Conservation (phyloP, 2,113 vertebrate genomes). For the Tyto alba region DNA sequence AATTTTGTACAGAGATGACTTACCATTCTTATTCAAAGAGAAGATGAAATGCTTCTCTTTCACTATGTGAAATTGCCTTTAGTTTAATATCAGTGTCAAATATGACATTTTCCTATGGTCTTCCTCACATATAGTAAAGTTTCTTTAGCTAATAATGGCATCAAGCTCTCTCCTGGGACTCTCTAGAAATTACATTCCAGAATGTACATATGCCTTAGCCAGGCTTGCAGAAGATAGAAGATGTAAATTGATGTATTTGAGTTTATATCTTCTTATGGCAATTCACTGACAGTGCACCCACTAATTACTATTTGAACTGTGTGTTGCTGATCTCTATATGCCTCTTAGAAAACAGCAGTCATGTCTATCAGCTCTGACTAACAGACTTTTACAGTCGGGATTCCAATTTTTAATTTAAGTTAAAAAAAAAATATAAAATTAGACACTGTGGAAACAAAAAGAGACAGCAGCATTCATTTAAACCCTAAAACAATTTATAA, state of each 20-base stretch:
- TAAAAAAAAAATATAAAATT: neutral
- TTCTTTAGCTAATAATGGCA: conserved; percentile 29
- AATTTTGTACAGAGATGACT: conserved; percentile 9
- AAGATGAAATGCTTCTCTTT: conserved; percentile 23
- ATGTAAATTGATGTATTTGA: conserved; percentile 61
- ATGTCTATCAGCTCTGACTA: conserved; percentile 19
- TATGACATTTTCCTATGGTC: neutral
- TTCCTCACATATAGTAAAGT: conserved; percentile 31
- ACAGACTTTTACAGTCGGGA: neutral
- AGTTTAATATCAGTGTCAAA: conserved; percentile 41
- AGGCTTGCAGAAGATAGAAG: conserved; percentile 26
- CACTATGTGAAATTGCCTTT: conserved; percentile 41
- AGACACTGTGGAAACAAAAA: neutral
- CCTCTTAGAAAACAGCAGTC: conserved; percentile 19
- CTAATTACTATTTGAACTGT: conserved; percentile 61
- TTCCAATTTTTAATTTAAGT: neutral
- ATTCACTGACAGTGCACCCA: conserved; percentile 22
- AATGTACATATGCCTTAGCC: conserved; percentile 15
- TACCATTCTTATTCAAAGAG: conserved; percentile 17
- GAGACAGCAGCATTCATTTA: neutral
- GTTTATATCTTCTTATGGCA: conserved; percentile 23
- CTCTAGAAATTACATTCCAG: conserved; percentile 2
- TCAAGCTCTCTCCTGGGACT: conserved; percentile 39
- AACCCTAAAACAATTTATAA: neutral
- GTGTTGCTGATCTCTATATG: conserved; percentile 22